A percentile compares a stretch with the other conserved stretches of the same genome.
phyloP scores from a whole-genome alignment of 2,113 vertebrate genomes.

The Zosterops japonicus region DNA sequence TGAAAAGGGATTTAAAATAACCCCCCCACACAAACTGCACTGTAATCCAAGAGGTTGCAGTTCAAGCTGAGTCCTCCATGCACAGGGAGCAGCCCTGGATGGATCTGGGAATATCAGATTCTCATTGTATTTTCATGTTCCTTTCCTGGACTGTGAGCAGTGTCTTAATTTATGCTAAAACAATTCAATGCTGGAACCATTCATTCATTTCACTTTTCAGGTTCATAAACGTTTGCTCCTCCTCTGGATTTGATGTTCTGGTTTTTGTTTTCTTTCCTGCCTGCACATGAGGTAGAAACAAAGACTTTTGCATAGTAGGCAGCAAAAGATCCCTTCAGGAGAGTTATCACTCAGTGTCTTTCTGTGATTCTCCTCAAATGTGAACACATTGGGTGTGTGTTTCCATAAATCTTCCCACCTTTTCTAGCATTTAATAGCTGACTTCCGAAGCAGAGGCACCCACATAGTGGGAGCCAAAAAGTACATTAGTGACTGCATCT shows the following conservation, averaged over 20 bases:
- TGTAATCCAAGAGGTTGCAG: background rate
- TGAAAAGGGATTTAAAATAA: background rate
- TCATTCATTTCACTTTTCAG: background rate
- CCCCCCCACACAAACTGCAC: background rate
- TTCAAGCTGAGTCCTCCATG: background rate
- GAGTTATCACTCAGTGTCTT: background rate
- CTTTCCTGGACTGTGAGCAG: background rate
- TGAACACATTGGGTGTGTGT: background rate
- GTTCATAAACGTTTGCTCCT: background rate
- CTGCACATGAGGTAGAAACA: background rate
- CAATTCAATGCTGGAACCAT: background rate
- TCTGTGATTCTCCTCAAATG: background rate
- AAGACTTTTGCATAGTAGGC: background rate
- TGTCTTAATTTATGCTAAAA: background rate
- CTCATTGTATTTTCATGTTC: background rate
- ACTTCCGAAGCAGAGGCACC: background rate
- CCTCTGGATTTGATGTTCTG: background rate
- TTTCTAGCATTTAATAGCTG: background rate
- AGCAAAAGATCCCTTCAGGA: background rate
- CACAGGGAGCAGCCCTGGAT: background rate
- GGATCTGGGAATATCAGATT: background rate
- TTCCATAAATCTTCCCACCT: background rate
- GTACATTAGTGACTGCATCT: conserved; percentile 47
- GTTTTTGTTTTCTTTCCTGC: background rate
- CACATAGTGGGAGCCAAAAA: background rate